Evolutionary conservation across 53 echinoderm and acorn worm species (phyloP).

Genomic region (Hippasteria phrygiana): DNA sequence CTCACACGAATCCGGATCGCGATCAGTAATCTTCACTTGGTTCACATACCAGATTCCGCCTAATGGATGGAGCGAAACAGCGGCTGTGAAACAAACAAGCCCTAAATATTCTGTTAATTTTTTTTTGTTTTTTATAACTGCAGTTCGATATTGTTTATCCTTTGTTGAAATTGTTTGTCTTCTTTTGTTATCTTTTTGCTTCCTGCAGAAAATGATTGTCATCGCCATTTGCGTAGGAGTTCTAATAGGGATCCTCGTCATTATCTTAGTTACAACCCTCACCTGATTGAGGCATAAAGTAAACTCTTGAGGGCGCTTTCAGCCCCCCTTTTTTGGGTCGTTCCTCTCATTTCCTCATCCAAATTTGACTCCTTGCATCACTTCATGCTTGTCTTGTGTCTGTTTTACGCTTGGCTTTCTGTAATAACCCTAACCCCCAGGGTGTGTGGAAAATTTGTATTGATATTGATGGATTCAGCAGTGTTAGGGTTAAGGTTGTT

Average conservation of each 20-base stretch:
- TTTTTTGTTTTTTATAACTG: no score
- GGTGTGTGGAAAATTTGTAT: no score
- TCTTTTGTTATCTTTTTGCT: conserved; percentile 26
- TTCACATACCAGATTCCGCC: no score
- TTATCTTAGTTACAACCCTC: conserved; percentile 65
- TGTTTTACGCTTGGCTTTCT: not conserved
- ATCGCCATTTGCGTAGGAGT: conserved; percentile 79
- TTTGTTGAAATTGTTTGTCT: conserved; percentile 21
- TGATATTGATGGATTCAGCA: no score
- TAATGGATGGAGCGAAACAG: no score
- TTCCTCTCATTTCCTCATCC: not conserved
- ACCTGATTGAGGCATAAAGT: conserved; percentile 38
- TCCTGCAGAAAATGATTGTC: conserved; percentile 87
- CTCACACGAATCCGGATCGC: no score
- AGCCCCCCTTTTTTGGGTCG: not conserved
- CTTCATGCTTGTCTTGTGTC: not conserved
- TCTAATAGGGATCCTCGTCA: conserved; percentile 61
- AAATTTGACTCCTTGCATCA: not conserved
- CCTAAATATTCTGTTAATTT: no score
- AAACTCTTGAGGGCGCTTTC: conserved; percentile 6
- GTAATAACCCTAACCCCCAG: no score
- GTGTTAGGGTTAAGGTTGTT: no score
- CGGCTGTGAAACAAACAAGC: no score
- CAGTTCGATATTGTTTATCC: not conserved
- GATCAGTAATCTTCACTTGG: no score